These are phyloP conservation scores for Climacteris rufus DNA, from an alignment of 2,113 vertebrate species.

Conservation along the genomic window DNA sequence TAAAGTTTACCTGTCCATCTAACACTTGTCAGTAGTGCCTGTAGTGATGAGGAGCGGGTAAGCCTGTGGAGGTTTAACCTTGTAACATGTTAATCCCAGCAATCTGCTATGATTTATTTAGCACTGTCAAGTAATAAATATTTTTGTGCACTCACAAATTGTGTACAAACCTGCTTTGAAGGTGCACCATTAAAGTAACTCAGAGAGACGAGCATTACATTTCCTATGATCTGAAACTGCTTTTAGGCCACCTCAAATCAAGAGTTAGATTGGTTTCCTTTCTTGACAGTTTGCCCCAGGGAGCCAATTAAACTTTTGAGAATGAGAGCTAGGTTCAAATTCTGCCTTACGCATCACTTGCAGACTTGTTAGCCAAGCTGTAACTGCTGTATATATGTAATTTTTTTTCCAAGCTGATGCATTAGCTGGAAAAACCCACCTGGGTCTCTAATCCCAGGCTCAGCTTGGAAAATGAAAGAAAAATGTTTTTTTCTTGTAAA, in stretches of 20 bases:
- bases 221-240: background rate
- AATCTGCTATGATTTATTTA: background rate
- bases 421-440: background rate
- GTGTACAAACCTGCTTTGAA: background rate
- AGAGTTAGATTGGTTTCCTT: background rate
- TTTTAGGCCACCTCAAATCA: slow-evolving; percentile 13
- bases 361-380: slow-evolving; percentile 2
- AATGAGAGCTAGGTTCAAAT: background rate
- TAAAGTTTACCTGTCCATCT: background rate
- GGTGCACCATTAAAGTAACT: background rate
- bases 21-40: background rate
- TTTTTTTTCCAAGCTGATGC: background rate
- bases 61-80: accelerated
- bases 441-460: background rate
- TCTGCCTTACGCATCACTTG: slow-evolving; percentile 1
- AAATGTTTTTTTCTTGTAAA: background rate
- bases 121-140: background rate
- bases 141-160: background rate
- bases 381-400: background rate
- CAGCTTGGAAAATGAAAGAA: background rate
- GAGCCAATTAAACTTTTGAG: slow-evolving; percentile 49
- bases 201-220: background rate
- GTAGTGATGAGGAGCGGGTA: background rate
- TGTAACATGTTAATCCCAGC: background rate
- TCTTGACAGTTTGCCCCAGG: slow-evolving; percentile 16